Percentiles rank a stretch among this genome's conserved stretches.
Conservation (phyloP, 2,888 invertebrate genomes). For the Oscheius sp. region DNA sequence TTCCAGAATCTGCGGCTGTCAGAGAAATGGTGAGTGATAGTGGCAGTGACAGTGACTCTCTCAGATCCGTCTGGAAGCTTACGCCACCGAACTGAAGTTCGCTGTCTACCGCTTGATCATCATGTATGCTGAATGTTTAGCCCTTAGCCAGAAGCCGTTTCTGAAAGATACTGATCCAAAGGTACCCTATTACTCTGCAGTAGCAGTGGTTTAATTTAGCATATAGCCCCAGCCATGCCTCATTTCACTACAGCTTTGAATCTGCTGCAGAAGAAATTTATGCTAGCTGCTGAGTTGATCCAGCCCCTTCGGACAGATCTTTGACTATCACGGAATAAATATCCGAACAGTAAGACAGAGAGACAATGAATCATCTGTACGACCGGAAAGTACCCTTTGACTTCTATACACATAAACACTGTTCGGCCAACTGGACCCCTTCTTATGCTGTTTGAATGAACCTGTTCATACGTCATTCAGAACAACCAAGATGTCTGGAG, state of each 20-base stretch:
- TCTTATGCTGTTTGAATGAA: too few species aligned
- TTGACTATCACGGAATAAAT: neutral
- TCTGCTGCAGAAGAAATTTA: conserved; percentile 7
- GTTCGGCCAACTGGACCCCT: too few species aligned
- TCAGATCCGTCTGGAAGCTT: conserved; percentile 1
- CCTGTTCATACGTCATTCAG: too few species aligned
- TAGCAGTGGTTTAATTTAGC: neutral
- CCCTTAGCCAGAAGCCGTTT: conserved; percentile 1
- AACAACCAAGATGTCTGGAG: too few species aligned
- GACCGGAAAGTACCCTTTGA: too few species aligned
- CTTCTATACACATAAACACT: too few species aligned
- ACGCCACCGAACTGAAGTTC: conserved; percentile 4
- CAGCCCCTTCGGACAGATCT: neutral
- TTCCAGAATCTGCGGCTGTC: neutral
- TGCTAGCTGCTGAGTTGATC: neutral
- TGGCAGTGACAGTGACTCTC: neutral
- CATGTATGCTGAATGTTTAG: conserved; percentile 11
- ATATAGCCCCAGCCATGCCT: conserved; percentile 6
- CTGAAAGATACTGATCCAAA: conserved; percentile 1
- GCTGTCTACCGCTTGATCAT: neutral
- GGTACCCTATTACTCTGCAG: neutral
- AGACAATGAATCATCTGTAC: too few species aligned
- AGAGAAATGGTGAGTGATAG: neutral
- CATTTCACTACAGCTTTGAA: conserved; percentile 5
- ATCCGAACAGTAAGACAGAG: neutral